Evolutionary conservation across 2,888 invertebrate genomes (phyloP), one percentile per base, ranked within the genome.

Genomic region (Acanthopleura granulata): DNA sequence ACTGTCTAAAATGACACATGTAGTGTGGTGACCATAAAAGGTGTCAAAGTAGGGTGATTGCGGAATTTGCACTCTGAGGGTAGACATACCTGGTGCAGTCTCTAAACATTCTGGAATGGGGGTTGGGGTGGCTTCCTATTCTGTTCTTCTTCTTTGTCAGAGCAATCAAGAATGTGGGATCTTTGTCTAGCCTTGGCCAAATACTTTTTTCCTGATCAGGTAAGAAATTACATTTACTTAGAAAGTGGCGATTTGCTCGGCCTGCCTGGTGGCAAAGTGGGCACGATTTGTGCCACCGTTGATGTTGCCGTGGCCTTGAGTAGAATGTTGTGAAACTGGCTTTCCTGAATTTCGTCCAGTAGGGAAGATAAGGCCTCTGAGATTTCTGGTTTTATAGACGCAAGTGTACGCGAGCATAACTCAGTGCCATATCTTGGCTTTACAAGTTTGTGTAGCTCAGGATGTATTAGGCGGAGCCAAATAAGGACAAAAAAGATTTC

Each of bases 1-100:
- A n/a, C n/a, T n/a, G n/a, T n/a, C n/a, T n/a, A n/a, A n/a, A n/a
- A n/a, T n/a, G n/a, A 3, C 80, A 50, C 0, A 81, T 77, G 61
- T 81, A n/a, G 82, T 3, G 49, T 71, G 25, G 81, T 15, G 77
- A 82, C 74, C 79, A 83, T 81, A 50, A 82, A 83, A 0, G 82
- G 79, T 15, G 77, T 80, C 78, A 14, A 51, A 15, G 51, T 51
- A 51, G 14, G 51, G 51, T 18, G 51, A 51, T 18, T 51, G 3
- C 4, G 6, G 57, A 57, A 57, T 22, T 22, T 6, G 12, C 1
- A 57, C 12, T n/a, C 57, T 18, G 18, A 14, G 18, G 14, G 51
- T 51, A 51, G 51, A 18, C 14, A 51, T 51, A 14, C 14, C 14
- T 15, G 14, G 14, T 15, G 51, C 51, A 18, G 14, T 51, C 51